Evolutionary conservation across 2,113 vertebrate genomes (phyloP).

Genomic region (Columba livia): DNA sequence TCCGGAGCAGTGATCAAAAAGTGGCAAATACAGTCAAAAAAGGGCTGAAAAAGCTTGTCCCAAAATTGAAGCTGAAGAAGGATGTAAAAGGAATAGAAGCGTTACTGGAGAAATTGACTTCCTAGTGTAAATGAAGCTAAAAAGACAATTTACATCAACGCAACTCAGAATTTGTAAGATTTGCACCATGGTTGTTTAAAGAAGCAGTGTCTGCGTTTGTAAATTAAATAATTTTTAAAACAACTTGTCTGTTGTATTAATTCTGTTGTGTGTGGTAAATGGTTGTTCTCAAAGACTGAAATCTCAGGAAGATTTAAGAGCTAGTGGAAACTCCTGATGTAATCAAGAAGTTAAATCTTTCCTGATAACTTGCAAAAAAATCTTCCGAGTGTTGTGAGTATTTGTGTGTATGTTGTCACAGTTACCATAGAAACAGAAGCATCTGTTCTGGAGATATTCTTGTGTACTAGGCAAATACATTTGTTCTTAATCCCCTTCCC

Average conservation of each 20-base stretch:
- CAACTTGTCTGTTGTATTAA: background rate
- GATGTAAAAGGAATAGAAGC: constrained; percentile 83
- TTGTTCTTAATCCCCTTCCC: background rate
- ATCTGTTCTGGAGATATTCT: background rate
- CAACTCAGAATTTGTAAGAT: background rate
- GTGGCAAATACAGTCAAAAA: constrained; percentile 80
- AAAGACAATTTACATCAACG: background rate
- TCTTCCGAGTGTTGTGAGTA: background rate
- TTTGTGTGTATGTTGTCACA: background rate
- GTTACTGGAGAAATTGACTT: constrained; percentile 84
- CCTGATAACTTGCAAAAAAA: background rate
- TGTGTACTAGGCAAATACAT: background rate
- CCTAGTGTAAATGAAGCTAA: constrained; percentile 54
- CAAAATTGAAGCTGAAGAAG: constrained; percentile 76
- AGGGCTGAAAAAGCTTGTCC: constrained; percentile 78
- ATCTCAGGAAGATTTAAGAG: background rate
- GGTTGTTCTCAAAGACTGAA: background rate
- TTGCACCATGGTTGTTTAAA: background rate
- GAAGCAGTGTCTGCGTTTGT: background rate
- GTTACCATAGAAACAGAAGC: background rate
- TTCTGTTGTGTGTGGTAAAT: background rate
- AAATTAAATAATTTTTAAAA: constrained; percentile 37
- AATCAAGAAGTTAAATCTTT: background rate
- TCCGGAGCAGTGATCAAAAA: constrained; percentile 82
- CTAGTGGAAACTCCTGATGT: background rate